phyloP scores from a whole-genome alignment of 2,797 vertebrate genomes.

The Chaetophractus vellerosus region DNA sequence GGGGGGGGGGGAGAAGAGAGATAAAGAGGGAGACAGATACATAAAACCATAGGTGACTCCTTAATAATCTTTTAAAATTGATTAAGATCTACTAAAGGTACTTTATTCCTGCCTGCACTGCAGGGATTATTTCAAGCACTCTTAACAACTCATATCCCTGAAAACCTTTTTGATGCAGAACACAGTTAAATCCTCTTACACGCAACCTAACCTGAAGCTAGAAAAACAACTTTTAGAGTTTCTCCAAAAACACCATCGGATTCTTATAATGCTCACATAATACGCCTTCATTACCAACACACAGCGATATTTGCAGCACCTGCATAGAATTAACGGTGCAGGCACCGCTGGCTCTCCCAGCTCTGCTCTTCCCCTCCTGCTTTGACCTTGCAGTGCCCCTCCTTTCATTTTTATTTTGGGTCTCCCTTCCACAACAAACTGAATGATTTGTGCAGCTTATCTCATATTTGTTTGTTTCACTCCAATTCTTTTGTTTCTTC shows the following conservation, averaged over 20 bases:
- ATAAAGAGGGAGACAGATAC: neutral
- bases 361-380: neutral
- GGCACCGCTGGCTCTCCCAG: too few relatives aligned
- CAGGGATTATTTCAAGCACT: conserved; percentile 61
- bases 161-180: conserved; percentile 51
- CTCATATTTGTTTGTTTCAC: neutral
- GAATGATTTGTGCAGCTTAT: neutral
- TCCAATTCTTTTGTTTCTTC: neutral
- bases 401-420: neutral
- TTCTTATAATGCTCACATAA: neutral
- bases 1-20: rapidly evolving
- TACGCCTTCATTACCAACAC: neutral
- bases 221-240: conserved; percentile 11
- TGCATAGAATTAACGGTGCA: neutral
- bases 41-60: conserved; percentile 56
- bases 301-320: neutral
- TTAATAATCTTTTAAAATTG: conserved; percentile 33
- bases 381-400: neutral
- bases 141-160: conserved; percentile 1
- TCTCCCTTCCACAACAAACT: neutral
- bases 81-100: conserved; percentile 52
- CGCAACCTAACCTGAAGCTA: conserved; percentile 44
- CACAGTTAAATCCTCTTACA: conserved; percentile 56
- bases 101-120: conserved; percentile 61
- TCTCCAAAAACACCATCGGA: neutral